phyloP scores from a whole-genome alignment of 2,797 vertebrate genomes.

The Crocodylus rhombifer region DNA sequence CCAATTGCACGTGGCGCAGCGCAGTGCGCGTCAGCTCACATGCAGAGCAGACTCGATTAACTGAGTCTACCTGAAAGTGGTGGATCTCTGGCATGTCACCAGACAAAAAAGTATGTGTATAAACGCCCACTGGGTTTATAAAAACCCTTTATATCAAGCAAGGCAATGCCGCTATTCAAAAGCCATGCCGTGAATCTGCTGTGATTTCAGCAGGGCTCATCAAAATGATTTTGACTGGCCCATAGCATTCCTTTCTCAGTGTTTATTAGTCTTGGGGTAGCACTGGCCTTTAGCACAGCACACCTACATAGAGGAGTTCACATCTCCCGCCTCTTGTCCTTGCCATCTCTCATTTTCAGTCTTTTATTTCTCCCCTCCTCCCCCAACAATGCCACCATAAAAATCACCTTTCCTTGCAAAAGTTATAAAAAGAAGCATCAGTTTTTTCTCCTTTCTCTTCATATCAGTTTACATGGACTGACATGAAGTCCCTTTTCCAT shows the following conservation, averaged over 20 bases:
- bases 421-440: neutral
- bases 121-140: neutral
- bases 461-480: neutral
- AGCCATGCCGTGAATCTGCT: neutral
- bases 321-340: neutral
- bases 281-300: neutral
- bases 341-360: neutral
- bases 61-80: too few species aligned
- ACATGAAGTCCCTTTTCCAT: neutral
- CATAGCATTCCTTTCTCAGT: neutral
- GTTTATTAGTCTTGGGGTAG: fast-evolving
- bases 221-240: fast-evolving
- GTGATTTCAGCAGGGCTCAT: neutral
- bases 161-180: neutral
- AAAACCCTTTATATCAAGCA: neutral
- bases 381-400: neutral
- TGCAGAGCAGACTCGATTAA: too few species aligned
- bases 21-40: too few species aligned
- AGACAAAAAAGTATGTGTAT: too few species aligned
- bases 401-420: neutral
- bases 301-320: neutral
- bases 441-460: neutral
- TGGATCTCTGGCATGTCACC: too few species aligned
- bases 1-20: too few species aligned
- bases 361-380: neutral